These are phyloP conservation scores for Gryon sp. DNA, from an alignment of 1,140 invertebrate genomes.

Conservation along the genomic window DNA sequence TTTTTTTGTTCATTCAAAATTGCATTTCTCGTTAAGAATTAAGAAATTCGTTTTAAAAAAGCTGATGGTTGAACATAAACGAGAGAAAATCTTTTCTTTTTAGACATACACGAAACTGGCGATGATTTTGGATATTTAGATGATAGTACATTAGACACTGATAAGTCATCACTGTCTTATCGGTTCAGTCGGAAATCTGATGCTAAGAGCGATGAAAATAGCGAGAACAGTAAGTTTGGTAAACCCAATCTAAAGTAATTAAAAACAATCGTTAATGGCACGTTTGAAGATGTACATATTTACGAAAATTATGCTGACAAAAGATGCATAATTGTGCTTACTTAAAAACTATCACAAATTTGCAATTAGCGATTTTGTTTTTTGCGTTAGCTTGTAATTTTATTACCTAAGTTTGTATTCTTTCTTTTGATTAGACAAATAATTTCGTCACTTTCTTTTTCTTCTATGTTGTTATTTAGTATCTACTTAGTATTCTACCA, in stretches of 20 bases:
- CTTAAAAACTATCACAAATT: too few relatives aligned
- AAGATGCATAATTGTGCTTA: too few relatives aligned
- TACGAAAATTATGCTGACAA: not conserved
- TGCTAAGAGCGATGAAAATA: constrained; percentile 74
- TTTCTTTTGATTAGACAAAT: not conserved
- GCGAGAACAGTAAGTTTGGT: constrained; percentile 74
- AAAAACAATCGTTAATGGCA: constrained; percentile 26
- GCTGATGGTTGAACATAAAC: too few relatives aligned
- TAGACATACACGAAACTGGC: constrained; percentile 66
- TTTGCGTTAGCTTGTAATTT: not conserved
- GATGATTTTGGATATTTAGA: constrained; percentile 74
- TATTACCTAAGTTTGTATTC: not conserved
- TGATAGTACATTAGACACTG: constrained; percentile 73
- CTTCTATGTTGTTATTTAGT: not conserved
- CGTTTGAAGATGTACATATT: constrained; percentile 9
- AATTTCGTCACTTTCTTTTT: not conserved
- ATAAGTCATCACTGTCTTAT: constrained; percentile 73
- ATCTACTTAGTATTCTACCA: too few relatives aligned
- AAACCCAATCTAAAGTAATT: not conserved
- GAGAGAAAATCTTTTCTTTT: constrained; percentile 39
- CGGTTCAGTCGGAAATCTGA: constrained; percentile 77
- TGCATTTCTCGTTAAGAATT: too few relatives aligned
- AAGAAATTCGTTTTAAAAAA: too few relatives aligned
- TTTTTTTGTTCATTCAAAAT: too few relatives aligned
- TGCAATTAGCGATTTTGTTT: constrained; percentile 15